These are phyloP conservation scores for Anguilla pacifica DNA, from an alignment of 2,797 vertebrate species.

Conservation along the genomic window DNA sequence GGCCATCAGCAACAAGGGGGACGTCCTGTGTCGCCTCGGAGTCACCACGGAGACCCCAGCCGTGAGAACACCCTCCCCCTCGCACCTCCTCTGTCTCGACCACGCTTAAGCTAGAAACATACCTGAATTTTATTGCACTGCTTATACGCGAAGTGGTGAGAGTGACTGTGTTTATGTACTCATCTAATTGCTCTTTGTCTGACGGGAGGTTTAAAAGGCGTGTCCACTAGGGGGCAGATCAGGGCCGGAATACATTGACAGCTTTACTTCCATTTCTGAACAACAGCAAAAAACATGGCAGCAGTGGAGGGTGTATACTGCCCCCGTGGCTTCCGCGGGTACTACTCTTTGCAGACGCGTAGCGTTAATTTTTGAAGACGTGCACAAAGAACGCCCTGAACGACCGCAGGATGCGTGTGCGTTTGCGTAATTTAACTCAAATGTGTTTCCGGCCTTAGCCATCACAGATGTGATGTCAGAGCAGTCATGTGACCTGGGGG, in stretches of 20 bases:
- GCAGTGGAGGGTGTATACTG: not conserved
- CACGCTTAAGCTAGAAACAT: not conserved
- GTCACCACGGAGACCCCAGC: conserved; percentile 84
- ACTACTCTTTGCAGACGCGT: not conserved
- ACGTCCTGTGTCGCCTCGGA: conserved; percentile 90
- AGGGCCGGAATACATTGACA: not conserved
- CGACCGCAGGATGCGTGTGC: not conserved
- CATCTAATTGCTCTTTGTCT: not conserved
- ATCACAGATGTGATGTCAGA: not conserved
- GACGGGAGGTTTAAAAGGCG: not conserved
- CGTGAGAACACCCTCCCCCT: conserved; percentile 70
- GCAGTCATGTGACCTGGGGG: not conserved
- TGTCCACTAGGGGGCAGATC: not conserved
- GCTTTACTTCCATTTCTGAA: not conserved
- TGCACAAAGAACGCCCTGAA: not conserved
- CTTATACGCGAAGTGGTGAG: no score
- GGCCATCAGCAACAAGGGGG: conserved; percentile 96
- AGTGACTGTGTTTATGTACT: not conserved
- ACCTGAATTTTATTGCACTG: not conserved
- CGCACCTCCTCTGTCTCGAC: not conserved
- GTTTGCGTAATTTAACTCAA: not conserved
- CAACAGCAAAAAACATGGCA: not conserved
- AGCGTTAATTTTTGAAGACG: not conserved
- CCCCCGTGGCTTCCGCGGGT: not conserved
- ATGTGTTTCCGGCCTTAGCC: not conserved